Base-by-base conservation (phyloP, 1,140 invertebrate genomes). In the Gonioctena quinquepunctata region DNA sequence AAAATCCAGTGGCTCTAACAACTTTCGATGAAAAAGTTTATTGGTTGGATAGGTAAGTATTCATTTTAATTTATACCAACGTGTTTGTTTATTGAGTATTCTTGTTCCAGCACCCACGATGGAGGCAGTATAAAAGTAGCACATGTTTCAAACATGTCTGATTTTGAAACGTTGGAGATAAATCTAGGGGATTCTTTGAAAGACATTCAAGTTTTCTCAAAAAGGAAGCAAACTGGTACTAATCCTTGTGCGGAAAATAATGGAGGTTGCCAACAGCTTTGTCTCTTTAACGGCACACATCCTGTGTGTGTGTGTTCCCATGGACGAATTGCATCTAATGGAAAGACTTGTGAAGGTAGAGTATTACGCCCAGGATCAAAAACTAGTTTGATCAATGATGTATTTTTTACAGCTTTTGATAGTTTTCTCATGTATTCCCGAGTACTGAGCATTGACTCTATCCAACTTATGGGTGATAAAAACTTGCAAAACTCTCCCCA, bases 1-100 rank as follows among this genome's bases (percentile, higher is more conserved):
- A 90, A 25, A 93, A 95, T 83, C 88, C 92, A 0, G 93, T 93
- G 82, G 93, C 93, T 1, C 86, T 95, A 60, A 89, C 92, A 22
- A 77, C 94, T 5, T 84, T 93, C 71, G 88, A 89, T 4, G 88
- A 92, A 79, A 90, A 89, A 78, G 82, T 97, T 1, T 98, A 96
- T 82, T 96, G 96, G 94, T 92, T 94, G 6, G 96, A 98, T 84
- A 84, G 80, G 86, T 86, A 70, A 81, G 83, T 78, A 21, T 63
- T 57, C 1, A 13, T 1, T 42, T 42, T n/a, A n/a, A n/a, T 42
- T 42, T 42, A n/a, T 42, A n/a, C n/a, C n/a, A n/a, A n/a, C 11
- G 5, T 42, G 11, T 42, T 42, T 13, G n/a, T 7, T n/a, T 0
- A 42, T n/a, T n/a, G 8, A 42, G 16, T 60, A 13, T 21, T 63